A percentile compares a stretch with the other conserved stretches of the same genome.
These are phyloP conservation scores for Toxonevra muliebris DNA, from an alignment of 2,888 invertebrate genomes.

Conservation along the genomic window DNA sequence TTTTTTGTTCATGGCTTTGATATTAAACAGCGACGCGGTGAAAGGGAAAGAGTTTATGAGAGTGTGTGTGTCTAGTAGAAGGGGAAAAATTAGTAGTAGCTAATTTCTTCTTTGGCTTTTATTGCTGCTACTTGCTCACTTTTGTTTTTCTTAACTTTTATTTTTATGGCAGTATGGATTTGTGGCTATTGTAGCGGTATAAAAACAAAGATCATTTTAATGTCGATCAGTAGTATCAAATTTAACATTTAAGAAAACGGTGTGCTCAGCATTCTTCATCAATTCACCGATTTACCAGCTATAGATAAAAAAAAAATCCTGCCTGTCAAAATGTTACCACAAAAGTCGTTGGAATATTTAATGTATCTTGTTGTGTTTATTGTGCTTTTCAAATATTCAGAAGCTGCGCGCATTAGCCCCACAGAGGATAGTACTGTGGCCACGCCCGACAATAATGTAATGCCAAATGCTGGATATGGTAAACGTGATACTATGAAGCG, in stretches of 20 bases:
- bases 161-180: conserved; percentile 1
- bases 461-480: conserved; percentile 6
- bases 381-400: conserved; percentile 47
- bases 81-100: neutral
- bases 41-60: conserved; percentile 41
- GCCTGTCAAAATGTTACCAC: conserved; percentile 27
- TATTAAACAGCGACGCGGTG: conserved; percentile 38
- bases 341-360: conserved; percentile 52
- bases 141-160: conserved; percentile 3
- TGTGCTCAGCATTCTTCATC: neutral
- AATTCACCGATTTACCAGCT: no score
- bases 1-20: neutral
- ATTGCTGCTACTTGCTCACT: conserved; percentile 4
- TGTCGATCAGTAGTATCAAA: conserved; percentile 28
- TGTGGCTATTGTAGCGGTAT: conserved; percentile 39
- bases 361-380: conserved; percentile 48
- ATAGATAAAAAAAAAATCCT: neutral
- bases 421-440: conserved; percentile 25
- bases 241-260: neutral
- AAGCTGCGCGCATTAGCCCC: conserved; percentile 47
- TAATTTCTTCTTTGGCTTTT: neutral
- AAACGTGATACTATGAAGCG: conserved; percentile 45
- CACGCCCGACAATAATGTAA: conserved; percentile 31
- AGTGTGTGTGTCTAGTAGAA: neutral
- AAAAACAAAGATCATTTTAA: conserved; percentile 49